Conservation (phyloP, 2,797 vertebrate species). For the Neomorphus geoffroyi region DNA sequence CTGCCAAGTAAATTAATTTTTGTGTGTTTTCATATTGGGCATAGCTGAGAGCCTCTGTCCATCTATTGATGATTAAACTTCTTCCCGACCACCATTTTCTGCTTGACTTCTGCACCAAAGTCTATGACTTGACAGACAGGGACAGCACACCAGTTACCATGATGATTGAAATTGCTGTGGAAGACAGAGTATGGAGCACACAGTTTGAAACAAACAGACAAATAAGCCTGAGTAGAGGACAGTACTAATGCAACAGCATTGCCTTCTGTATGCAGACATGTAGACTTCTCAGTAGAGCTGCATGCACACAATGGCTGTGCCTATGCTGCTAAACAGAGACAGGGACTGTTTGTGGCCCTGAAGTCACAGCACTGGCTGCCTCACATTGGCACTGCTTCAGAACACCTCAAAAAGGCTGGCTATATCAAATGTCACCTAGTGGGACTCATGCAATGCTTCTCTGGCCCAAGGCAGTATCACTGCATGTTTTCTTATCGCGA, state of each 20-base stretch:
- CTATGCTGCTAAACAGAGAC: not conserved
- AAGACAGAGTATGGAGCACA: not conserved
- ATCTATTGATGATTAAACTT: not conserved
- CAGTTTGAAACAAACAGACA: not conserved
- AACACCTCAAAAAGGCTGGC: not conserved
- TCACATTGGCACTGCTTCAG: not conserved
- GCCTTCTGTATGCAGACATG: fast-evolving
- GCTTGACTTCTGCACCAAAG: not conserved
- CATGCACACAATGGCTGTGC: not conserved
- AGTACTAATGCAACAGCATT: not conserved
- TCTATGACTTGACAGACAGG: not conserved
- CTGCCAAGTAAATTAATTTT: not conserved
- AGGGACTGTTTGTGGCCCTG: not conserved
- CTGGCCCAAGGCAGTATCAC: not conserved
- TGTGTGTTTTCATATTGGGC: not conserved
- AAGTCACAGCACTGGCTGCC: not conserved
- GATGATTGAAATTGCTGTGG: not conserved
- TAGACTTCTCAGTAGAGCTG: not conserved
- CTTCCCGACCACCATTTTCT: not conserved
- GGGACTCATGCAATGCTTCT: not conserved
- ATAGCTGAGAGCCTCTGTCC: not conserved
- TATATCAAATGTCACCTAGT: not conserved
- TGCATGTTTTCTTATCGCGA: not conserved
- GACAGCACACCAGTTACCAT: not conserved
- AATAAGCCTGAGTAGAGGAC: not conserved